Conservation (phyloP, 2,797 vertebrate genomes). For the Hypotaenidia philippensis region DNA sequence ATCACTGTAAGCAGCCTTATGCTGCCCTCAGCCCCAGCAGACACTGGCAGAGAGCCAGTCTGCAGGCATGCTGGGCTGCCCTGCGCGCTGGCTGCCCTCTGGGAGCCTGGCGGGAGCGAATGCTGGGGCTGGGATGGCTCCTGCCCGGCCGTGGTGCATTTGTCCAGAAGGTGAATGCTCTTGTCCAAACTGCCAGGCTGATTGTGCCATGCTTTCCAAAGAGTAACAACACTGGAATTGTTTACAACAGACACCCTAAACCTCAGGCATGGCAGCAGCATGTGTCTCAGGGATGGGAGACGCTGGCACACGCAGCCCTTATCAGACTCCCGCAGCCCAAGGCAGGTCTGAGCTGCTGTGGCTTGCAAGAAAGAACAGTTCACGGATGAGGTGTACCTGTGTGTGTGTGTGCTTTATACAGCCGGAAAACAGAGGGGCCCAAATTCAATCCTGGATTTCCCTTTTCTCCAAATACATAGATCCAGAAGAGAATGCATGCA, state of each 20-base stretch:
- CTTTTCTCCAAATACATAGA: not conserved
- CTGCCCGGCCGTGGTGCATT: not conserved
- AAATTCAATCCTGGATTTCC: not conserved
- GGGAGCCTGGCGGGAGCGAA: not conserved
- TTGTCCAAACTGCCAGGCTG: not conserved
- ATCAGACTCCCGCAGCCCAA: not conserved
- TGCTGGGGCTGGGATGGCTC: not conserved
- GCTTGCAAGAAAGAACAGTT: not conserved
- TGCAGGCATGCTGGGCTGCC: not conserved
- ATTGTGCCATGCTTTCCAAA: not conserved
- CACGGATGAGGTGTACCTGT: rapidly evolving
- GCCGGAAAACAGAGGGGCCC: not conserved
- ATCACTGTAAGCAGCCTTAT: not conserved
- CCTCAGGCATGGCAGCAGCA: not conserved
- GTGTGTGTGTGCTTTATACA: not conserved
- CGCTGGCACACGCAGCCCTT: not conserved
- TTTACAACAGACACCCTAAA: not conserved
- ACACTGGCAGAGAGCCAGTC: not conserved
- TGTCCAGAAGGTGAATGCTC: not conserved
- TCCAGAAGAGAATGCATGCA: not conserved
- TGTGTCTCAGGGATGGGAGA: rapidly evolving
- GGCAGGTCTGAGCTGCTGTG: not conserved
- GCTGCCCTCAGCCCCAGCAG: not conserved
- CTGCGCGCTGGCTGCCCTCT: rapidly evolving
- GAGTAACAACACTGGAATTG: not conserved